Evolutionary conservation across 2,797 vertebrate species (phyloP).

Genomic region (Parotocinclus haroldoi): DNA sequence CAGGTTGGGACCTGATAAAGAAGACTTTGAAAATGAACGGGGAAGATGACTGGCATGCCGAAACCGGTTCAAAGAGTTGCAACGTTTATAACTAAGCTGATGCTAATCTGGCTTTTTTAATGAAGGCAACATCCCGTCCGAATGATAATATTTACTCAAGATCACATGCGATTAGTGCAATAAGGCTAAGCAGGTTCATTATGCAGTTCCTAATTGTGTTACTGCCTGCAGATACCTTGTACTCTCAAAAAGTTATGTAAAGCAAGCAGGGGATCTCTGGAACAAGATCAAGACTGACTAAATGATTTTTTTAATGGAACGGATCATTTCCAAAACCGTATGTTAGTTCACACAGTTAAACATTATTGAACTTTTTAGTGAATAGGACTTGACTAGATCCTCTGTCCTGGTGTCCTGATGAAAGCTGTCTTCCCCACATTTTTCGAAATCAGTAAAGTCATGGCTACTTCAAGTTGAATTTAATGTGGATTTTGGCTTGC

Average conservation of each 20-base stretch:
- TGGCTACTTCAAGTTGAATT: too few relatives aligned
- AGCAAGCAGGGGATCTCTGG: slow-evolving; percentile 24
- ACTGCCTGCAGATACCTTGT: slow-evolving; percentile 28
- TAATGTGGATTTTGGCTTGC: too few relatives aligned
- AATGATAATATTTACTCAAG: slow-evolving; percentile 54
- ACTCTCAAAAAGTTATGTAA: slow-evolving; percentile 39
- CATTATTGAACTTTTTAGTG: too few relatives aligned
- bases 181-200: slow-evolving; percentile 33
- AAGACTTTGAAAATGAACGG: slow-evolving; percentile 30
- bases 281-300: slow-evolving; percentile 23
- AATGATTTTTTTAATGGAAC: slow-evolving; percentile 13
- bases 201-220: slow-evolving; percentile 35
- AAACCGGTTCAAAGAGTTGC: slow-evolving; percentile 43
- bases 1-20: slow-evolving; percentile 41
- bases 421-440: too few relatives aligned
- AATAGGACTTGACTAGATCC: too few relatives aligned
- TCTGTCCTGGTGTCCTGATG: too few relatives aligned
- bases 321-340: slow-evolving; percentile 6
- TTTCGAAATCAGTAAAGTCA: too few relatives aligned
- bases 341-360: too few relatives aligned
- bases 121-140: slow-evolving; percentile 52
- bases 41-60: slow-evolving; percentile 39
- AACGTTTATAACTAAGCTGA: slow-evolving; percentile 52
- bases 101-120: slow-evolving; percentile 54
- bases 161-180: slow-evolving; percentile 53